Evolutionary conservation across 2,888 invertebrate species (phyloP).

Genomic region (Helicoverpa assulta): DNA sequence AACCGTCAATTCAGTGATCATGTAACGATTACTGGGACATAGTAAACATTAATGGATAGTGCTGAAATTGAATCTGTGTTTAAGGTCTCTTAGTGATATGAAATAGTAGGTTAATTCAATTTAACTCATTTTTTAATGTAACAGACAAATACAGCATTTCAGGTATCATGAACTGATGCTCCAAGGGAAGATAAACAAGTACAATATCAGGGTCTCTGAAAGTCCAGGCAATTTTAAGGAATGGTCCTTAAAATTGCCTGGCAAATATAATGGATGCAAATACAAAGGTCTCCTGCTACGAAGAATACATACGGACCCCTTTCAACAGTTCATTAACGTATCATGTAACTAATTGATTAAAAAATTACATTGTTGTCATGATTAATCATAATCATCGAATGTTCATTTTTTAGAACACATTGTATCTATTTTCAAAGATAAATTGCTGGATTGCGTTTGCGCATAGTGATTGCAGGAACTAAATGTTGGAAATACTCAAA

Average conservation of each 20-base stretch:
- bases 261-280: too few relatives aligned
- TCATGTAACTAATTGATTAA: slow-evolving; percentile 13
- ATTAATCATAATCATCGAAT: slow-evolving; percentile 16
- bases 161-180: too few relatives aligned
- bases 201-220: too few relatives aligned
- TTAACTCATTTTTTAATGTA: too few relatives aligned
- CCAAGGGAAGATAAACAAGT: too few relatives aligned
- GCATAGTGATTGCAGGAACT: slow-evolving; percentile 7
- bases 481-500: background rate
- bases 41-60: background rate
- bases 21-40: background rate
- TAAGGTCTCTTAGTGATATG: too few relatives aligned
- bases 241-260: too few relatives aligned
- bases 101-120: too few relatives aligned
- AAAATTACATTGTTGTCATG: slow-evolving; percentile 15
- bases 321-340: background rate
- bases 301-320: slow-evolving; percentile 1
- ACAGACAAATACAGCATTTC: too few relatives aligned
- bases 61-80: background rate
- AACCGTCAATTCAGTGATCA: background rate
- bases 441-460: slow-evolving; percentile 38
- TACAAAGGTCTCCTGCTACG: too few relatives aligned
- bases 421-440: slow-evolving; percentile 15
- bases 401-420: background rate
- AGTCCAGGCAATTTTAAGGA: too few relatives aligned